A percentile compares a stretch with the other conserved stretches of the same genome.
These are phyloP conservation scores for Tryphoninae sp. DNA, from an alignment of 2,888 invertebrate genomes.

Conservation along the genomic window DNA sequence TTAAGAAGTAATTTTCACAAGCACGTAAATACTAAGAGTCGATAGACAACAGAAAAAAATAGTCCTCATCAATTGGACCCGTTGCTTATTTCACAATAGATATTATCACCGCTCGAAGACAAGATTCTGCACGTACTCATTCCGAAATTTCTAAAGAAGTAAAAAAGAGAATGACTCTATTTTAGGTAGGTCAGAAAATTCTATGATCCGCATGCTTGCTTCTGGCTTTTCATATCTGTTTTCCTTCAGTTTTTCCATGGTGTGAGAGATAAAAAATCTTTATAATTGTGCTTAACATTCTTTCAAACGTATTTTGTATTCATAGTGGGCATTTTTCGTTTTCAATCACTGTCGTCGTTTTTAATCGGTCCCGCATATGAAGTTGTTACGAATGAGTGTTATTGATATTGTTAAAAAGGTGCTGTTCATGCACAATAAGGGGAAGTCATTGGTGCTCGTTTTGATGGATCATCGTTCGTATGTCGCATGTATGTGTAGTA, in stretches of 20 bases:
- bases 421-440: neutral
- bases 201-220: slow-evolving; percentile 55
- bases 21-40: no score
- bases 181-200: slow-evolving; percentile 57
- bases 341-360: neutral
- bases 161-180: slow-evolving; percentile 37
- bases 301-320: neutral
- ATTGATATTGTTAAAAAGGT: neutral
- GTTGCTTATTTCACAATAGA: neutral
- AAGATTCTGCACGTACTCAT: slow-evolving; percentile 35
- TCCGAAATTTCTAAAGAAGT: slow-evolving; percentile 42
- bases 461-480: neutral
- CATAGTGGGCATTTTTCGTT: neutral
- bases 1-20: neutral
- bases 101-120: slow-evolving; percentile 35
- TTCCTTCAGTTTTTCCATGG: neutral
- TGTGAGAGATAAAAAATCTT: neutral
- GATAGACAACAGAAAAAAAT: no score
- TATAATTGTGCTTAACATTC: neutral
- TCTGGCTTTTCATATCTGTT: slow-evolving; percentile 33
- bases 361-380: neutral
- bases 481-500: neutral
- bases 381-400: neutral
- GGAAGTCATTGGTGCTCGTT: neutral
- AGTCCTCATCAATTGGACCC: neutral